Base-by-base conservation (phyloP, 2,888 invertebrate genomes). In the Nysson spinosus region DNA sequence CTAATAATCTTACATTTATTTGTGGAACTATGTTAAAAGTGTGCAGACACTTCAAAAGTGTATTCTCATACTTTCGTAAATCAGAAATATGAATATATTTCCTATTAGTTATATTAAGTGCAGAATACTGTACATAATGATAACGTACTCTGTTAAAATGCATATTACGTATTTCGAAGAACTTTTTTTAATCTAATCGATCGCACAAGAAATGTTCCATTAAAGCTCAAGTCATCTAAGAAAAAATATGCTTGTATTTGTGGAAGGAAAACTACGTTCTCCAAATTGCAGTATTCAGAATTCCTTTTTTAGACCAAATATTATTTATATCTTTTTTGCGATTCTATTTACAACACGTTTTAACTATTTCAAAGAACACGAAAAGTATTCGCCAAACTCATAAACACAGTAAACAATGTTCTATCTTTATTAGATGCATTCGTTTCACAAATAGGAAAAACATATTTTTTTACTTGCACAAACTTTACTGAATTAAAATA, bases 61-160 rank as follows among this genome's bases (percentile, higher is more conserved):
- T 30, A n/a, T 34, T 50, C 28, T 47, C 12, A 26, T 24, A 16
- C 5, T 24, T 1, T 9, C 9, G 7, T 4, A 34, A 32, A 24
- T 11, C 6, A 42, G 19, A 11, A 17, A 34, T 17, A 20, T 28
- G 9, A 30, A 42, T 37, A 49, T 42, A 37, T 17, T 49, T 61
- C 49, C 22, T 43, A 42, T 49, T 24, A 42, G 20, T 60, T 60
- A 2, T 17, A 34, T 58, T 43, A 52, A 6, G 28, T n/a, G 19
- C 51, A 35, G 40, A 30, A 12, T 14, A 3, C 0, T 35, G 7
- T 28, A 7, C 34, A 20, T 16, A 44, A 17, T 14, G 5, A 37
- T 9, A 37, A 19, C 16, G 28, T 37, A 4, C 37, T 60, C 24
- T 34, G 9, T n/a, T 14, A 20, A 43, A 55, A 42, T 35, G 17